These are phyloP conservation scores for Montifringilla adamsi DNA, from an alignment of 2,113 vertebrate genomes.

Conservation along the genomic window DNA sequence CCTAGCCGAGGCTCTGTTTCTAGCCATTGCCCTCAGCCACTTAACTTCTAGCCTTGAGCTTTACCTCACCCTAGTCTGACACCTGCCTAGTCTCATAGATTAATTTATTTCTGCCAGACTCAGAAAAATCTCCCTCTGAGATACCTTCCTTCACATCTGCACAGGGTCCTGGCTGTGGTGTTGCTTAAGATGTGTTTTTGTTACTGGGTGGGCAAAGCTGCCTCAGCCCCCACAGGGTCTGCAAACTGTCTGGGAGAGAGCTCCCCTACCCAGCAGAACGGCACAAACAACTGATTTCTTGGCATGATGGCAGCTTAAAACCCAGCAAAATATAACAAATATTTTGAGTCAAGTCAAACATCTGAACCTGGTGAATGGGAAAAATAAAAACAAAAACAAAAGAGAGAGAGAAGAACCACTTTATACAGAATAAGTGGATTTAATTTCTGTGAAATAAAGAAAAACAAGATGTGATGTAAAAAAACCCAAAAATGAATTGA, in stretches of 20 bases:
- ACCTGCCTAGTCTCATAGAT: slow-evolving; percentile 7
- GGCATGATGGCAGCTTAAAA: background rate
- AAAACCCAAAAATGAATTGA: rapidly evolving
- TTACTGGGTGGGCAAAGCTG: background rate
- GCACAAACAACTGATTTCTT: background rate
- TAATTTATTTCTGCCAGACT: slow-evolving; percentile 47
- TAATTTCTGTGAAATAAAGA: background rate
- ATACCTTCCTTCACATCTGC: background rate
- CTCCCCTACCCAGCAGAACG: background rate
- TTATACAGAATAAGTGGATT: background rate
- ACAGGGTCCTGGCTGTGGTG: background rate
- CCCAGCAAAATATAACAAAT: background rate
- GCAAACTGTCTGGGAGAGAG: background rate
- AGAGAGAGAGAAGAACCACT: background rate
- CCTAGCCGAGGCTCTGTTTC: background rate
- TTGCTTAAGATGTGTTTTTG: background rate
- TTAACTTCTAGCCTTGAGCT: slow-evolving; percentile 5
- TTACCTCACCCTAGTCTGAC: background rate
- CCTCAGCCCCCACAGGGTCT: background rate
- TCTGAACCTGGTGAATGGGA: background rate
- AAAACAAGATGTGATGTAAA: background rate
- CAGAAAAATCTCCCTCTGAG: slow-evolving; percentile 8
- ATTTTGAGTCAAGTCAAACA: background rate
- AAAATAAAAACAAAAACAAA: background rate
- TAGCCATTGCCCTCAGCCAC: background rate